phyloP scores from a whole-genome alignment of 2,797 vertebrate genomes.

The Amniataba percoides region DNA sequence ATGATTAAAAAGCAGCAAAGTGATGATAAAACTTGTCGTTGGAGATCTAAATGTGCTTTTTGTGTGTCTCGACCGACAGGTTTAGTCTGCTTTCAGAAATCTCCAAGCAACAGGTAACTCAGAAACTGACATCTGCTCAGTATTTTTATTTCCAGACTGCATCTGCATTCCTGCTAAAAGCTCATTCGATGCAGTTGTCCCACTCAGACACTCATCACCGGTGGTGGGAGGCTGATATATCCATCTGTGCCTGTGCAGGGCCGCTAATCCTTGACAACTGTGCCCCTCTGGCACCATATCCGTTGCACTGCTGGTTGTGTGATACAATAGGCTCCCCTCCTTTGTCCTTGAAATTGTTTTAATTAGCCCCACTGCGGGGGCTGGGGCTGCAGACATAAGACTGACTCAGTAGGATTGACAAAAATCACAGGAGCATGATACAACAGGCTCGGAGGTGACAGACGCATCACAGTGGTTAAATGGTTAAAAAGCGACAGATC shows the following conservation, averaged over 20 bases:
- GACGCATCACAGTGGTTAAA: constrained; percentile 14
- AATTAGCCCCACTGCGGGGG: constrained; percentile 91
- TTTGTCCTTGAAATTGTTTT: constrained; percentile 96
- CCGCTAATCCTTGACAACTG: constrained; percentile 82
- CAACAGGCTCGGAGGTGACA: constrained; percentile 39
- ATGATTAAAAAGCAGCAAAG: background rate
- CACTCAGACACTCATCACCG: constrained; percentile 45
- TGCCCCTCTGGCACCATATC: constrained; percentile 87
- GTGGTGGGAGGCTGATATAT: constrained; percentile 64
- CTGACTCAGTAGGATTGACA: constrained; percentile 60
- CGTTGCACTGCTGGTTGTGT: constrained; percentile 84
- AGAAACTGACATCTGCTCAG: constrained; percentile 27
- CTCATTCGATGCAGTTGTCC: constrained; percentile 35
- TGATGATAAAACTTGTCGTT: constrained; percentile 16
- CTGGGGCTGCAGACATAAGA: constrained; percentile 72
- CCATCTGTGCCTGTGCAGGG: constrained; percentile 69
- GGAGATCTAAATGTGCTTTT: background rate
- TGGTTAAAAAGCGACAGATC: background rate
- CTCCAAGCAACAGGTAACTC: constrained; percentile 45
- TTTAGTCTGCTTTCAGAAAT: constrained; percentile 29
- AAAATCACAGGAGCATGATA: constrained; percentile 68
- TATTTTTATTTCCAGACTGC: background rate
- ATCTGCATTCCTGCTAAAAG: constrained; percentile 17
- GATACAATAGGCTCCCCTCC: constrained; percentile 85
- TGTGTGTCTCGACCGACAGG: constrained; percentile 3